Percentiles rank a stretch among this genome's conserved stretches.
Evolutionary conservation across 1,140 invertebrate species (phyloP).

Genomic region (Caerostris darwini): DNA sequence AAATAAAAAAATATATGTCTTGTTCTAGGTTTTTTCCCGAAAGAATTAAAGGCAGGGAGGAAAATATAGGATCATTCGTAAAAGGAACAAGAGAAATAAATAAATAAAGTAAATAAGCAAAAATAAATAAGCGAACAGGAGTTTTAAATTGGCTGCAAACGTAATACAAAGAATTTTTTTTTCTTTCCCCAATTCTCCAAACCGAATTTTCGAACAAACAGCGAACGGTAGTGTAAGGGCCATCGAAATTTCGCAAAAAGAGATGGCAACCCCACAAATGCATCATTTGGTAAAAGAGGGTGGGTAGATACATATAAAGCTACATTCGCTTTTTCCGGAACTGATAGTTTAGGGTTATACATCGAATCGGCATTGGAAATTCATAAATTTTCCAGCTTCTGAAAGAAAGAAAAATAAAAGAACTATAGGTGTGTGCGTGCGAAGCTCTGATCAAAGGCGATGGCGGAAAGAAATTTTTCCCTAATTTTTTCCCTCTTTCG

Average conservation of each 20-base stretch:
- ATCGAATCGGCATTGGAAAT: slow-evolving; percentile 48
- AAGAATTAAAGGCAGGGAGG: slow-evolving; percentile 20
- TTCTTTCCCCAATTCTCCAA: background rate
- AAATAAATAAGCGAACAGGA: background rate
- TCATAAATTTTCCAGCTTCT: slow-evolving; percentile 54
- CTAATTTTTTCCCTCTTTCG: background rate
- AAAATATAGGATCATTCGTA: slow-evolving; percentile 40
- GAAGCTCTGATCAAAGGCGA: slow-evolving; percentile 10
- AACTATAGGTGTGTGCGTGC: background rate
- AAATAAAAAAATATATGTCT: background rate
- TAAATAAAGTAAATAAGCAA: slow-evolving; percentile 7
- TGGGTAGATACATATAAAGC: slow-evolving; percentile 32
- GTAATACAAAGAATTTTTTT: slow-evolving; percentile 47
- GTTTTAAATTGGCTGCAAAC: slow-evolving; percentile 62
- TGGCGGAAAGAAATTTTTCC: background rate
- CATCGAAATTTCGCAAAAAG: background rate
- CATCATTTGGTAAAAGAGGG: background rate
- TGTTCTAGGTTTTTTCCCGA: slow-evolving; percentile 4
- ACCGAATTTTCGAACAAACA: background rate
- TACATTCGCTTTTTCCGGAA: slow-evolving; percentile 20
- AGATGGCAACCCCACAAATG: background rate
- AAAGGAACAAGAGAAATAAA: background rate
- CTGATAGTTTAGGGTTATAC: slow-evolving; percentile 60
- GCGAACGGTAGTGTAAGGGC: background rate
- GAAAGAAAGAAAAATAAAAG: background rate